Evolutionary conservation across 2,113 vertebrate species (phyloP).

Genomic region (Excalfactoria chinensis): DNA sequence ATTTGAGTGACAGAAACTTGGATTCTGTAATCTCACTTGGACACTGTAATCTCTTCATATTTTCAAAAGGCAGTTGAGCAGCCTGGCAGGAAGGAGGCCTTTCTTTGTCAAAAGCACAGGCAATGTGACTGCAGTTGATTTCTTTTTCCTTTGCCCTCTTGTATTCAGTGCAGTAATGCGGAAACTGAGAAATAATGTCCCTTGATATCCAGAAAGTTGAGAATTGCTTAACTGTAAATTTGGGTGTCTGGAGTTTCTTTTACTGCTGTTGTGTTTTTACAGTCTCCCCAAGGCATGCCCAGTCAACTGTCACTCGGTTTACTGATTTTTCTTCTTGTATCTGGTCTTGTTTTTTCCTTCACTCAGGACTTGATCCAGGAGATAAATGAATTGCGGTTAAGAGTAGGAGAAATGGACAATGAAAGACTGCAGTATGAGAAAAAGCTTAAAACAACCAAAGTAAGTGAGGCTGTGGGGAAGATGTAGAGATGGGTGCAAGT

Average conservation of each 20-base stretch:
- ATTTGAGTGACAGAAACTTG: fast-evolving
- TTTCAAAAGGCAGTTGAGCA: background rate
- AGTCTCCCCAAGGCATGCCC: background rate
- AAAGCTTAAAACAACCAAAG: conserved; percentile 95
- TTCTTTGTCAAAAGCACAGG: background rate
- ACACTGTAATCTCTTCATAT: background rate
- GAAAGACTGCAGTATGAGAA: conserved; percentile 94
- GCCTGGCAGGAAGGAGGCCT: background rate
- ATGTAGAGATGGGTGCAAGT: background rate
- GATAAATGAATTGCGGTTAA: conserved; percentile 89
- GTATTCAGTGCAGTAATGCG: background rate
- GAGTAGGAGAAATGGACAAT: conserved; percentile 89
- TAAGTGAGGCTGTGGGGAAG: conserved; percentile 74
- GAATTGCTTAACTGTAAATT: background rate
- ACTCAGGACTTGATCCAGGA: conserved; percentile 90
- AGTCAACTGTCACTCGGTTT: background rate
- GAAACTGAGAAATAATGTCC: background rate
- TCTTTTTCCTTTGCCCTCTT: background rate
- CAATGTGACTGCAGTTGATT: background rate
- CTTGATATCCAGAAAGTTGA: background rate
- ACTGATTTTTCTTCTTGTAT: background rate
- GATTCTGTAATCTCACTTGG: background rate
- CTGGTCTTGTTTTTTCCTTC: background rate
- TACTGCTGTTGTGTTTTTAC: background rate
- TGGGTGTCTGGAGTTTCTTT: background rate